Evolutionary conservation across 2,113 vertebrate genomes (phyloP).

Genomic region (Girardinichthys multiradiatus): DNA sequence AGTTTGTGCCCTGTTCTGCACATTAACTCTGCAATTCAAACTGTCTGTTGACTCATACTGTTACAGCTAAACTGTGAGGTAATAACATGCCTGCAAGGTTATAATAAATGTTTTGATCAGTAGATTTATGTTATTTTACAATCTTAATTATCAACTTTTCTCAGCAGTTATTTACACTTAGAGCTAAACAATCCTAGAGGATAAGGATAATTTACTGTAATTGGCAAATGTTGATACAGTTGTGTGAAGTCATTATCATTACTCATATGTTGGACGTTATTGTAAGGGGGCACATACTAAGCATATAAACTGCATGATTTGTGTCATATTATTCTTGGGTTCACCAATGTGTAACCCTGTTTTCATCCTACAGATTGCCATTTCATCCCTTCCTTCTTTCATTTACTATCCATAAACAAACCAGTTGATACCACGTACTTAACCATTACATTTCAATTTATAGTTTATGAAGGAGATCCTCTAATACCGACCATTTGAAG

Average conservation of each 20-base stretch:
- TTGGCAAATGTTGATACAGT: background rate
- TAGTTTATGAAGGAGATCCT: no score
- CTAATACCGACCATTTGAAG: no score
- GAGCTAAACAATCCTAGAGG: background rate
- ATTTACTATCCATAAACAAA: no score
- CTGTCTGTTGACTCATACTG: conserved; percentile 29
- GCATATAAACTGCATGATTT: background rate
- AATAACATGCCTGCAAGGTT: background rate
- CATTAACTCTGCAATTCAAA: conserved; percentile 14
- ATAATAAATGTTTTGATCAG: background rate
- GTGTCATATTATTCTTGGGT: background rate
- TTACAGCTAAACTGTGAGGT: conserved; percentile 22
- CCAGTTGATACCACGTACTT: no score
- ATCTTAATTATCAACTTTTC: background rate
- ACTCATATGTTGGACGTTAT: background rate
- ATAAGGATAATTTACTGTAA: background rate
- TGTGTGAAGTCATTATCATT: background rate
- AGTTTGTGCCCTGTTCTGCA: conserved; percentile 41
- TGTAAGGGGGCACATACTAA: background rate
- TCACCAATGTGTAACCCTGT: no score
- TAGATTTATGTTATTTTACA: conserved; percentile 5
- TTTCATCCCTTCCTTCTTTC: no score
- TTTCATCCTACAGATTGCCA: no score
- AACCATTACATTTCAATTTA: no score
- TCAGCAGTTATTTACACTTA: background rate